Conservation (phyloP, 35 echinoderm and acorn worm genomes). For the Hemicentrotus pulcherrimus region DNA sequence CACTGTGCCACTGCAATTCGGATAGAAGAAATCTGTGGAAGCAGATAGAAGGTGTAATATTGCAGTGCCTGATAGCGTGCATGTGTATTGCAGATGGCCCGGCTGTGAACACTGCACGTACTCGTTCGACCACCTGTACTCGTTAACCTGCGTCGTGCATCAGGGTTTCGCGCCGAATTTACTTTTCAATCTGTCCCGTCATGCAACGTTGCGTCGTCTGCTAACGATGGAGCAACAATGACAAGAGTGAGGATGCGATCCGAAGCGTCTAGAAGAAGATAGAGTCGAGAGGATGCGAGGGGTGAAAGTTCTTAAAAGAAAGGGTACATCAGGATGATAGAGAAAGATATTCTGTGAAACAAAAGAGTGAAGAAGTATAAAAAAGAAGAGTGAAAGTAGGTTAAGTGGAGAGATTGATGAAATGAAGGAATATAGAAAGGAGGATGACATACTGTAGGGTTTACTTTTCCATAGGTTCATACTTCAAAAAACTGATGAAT, state of each 20-base stretch:
- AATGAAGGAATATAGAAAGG: too few relatives aligned
- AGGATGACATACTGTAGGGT: too few relatives aligned
- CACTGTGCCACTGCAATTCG: background rate
- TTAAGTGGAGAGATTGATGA: too few relatives aligned
- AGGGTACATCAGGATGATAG: background rate
- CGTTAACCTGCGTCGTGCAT: conserved; percentile 18
- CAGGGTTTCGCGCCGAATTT: conserved; percentile 30
- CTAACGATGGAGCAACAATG: background rate
- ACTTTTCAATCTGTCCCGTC: conserved; percentile 38
- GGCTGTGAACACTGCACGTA: background rate
- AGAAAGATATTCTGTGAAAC: background rate
- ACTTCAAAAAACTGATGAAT: too few relatives aligned
- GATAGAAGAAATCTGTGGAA: background rate
- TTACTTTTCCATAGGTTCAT: too few relatives aligned
- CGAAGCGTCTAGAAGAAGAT: background rate
- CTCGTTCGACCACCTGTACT: background rate
- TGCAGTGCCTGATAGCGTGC: background rate
- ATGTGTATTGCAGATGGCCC: background rate
- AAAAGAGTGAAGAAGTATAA: too few relatives aligned
- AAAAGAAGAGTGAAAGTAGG: too few relatives aligned
- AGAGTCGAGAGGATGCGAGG: background rate
- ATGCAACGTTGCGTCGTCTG: background rate
- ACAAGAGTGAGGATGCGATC: background rate
- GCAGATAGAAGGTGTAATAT: background rate
- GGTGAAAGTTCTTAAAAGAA: background rate